phyloP scores from a whole-genome alignment of 2,888 invertebrate species.

The Archips crataeganus region DNA sequence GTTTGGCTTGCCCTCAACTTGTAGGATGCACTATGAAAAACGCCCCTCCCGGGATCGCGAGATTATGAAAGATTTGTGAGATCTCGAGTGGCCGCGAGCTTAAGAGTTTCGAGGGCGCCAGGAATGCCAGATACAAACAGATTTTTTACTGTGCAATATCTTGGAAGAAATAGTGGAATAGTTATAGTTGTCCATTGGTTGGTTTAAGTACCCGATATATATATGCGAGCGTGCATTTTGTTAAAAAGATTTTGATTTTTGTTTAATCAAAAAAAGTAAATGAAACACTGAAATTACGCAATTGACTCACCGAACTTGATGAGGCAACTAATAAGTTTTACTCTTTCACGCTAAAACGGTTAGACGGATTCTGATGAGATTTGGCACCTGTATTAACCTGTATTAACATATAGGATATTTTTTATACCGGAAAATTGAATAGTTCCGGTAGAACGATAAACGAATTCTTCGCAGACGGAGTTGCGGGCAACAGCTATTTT shows the following conservation, averaged over 20 bases:
- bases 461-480: too few relatives aligned
- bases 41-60: conserved; percentile 77
- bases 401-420: too few relatives aligned
- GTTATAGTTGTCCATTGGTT: conserved; percentile 32
- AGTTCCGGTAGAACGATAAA: too few relatives aligned
- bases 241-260: too few relatives aligned
- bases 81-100: conserved; percentile 77
- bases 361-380: too few relatives aligned
- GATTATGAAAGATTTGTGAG: conserved; percentile 87
- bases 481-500: too few relatives aligned
- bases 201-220: conserved; percentile 14
- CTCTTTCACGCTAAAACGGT: too few relatives aligned
- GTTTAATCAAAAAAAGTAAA: neutral
- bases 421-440: too few relatives aligned
- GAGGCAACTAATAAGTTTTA: too few relatives aligned
- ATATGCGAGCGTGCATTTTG: too few relatives aligned
- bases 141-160: conserved; percentile 70
- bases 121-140: conserved; percentile 84
- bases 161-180: conserved; percentile 37
- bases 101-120: conserved; percentile 85
- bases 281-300: neutral
- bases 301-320: neutral
- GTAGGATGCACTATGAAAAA: conserved; percentile 75
- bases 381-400: too few relatives aligned
- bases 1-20: conserved; percentile 53